Conservation (phyloP, 2,797 vertebrate species). For the Gallirallus australis region DNA sequence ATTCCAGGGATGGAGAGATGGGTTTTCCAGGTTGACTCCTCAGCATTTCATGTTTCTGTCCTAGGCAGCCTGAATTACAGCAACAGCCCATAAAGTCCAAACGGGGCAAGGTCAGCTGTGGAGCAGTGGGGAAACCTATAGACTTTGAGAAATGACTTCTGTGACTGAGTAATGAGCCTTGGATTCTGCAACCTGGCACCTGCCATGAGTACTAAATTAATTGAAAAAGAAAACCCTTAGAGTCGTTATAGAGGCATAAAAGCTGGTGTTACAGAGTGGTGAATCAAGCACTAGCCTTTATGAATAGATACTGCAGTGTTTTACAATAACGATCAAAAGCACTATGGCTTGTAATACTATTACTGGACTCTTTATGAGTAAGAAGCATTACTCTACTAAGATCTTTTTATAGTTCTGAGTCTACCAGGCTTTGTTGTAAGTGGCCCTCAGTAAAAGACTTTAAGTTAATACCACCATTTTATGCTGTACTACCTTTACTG, state of each 20-base stretch:
- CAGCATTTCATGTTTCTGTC: neutral
- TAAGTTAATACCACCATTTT: neutral
- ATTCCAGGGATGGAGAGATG: neutral
- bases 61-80: neutral
- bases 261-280: neutral
- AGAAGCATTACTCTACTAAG: conserved; percentile 28
- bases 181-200: conserved; percentile 53
- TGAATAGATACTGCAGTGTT: neutral
- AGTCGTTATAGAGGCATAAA: conserved; percentile 14
- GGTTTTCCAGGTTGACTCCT: neutral
- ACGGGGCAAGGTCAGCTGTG: conserved; percentile 24
- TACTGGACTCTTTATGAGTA: neutral
- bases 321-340: conserved; percentile 48
- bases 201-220: conserved; percentile 31
- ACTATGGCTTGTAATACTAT: conserved; percentile 10
- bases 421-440: neutral
- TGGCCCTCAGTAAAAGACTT: neutral
- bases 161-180: conserved; percentile 38
- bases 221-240: conserved; percentile 28
- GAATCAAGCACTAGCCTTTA: conserved; percentile 16
- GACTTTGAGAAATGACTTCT: conserved; percentile 38
- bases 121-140: neutral
- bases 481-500: neutral
- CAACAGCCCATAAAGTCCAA: neutral
- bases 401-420: conserved; percentile 39